Base-by-base conservation (phyloP, 2,113 vertebrate genomes). In the Apodemus sylvaticus region DNA sequence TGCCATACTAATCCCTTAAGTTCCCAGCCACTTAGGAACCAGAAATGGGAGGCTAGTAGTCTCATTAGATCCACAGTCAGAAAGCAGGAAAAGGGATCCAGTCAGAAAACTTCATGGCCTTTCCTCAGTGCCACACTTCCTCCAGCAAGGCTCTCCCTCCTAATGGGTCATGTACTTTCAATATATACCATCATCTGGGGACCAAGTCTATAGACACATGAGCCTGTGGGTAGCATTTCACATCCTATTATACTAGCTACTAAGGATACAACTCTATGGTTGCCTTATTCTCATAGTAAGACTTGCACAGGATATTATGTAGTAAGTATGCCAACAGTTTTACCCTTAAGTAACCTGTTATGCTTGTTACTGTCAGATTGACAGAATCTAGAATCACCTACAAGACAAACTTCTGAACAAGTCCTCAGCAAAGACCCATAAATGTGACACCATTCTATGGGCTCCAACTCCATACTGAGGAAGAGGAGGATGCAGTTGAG, bases 241-340 rank as follows among this genome's bases (percentile, higher is more conserved):
- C 36, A 8, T 36, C 36, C 48, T 90, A 42, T 87, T 92, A 76
- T 48, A 39, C 16, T 62, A 85, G 4, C 29, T 92, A n/a, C 36
- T 53, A 53, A 90, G 89, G 58, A 92, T 90, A 78, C 31, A 94
- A 77, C 29, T 74, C 58, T 91, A 53, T 90, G 36, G 5, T 64
- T 90, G 92, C 31, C 39, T 86, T 90, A 86, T 83, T 96, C 74
- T 87, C 31, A 58, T 66, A 85, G 78, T 78, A 93, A 91, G 70
- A 86, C 89, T 76, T 90, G 64, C 10, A 92, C 1, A 81, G 26
- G n/a, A 74, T 39, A 89, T 91, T 88, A 58, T 14, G 53, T 85
- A 71, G 36, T 81, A 4, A 86, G 36, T 82, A 5, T 66, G 20
- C 6, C 66, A 71, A 45, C 29, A 92, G 29, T 22, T 66, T 96